These are phyloP conservation scores for Oscheius sp. DNA, from an alignment of 1,140 invertebrate species.

Conservation along the genomic window DNA sequence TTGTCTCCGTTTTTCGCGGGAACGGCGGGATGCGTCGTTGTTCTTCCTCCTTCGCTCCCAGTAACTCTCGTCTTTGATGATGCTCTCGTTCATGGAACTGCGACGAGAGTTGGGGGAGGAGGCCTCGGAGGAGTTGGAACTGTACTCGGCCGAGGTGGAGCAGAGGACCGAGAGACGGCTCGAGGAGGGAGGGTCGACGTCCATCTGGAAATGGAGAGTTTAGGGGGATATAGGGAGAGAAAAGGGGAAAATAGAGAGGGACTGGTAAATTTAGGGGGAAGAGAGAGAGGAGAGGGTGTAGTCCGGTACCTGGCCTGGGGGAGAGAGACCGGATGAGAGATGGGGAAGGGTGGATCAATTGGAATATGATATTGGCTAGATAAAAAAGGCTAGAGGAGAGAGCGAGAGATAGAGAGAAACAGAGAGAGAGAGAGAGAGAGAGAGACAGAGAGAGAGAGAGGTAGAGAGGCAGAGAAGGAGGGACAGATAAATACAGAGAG, in stretches of 20 bases:
- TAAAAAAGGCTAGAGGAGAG: no score
- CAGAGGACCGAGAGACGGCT: slow-evolving; percentile 33
- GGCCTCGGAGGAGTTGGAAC: slow-evolving; percentile 30
- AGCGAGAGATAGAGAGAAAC: no score
- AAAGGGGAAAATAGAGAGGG: not conserved
- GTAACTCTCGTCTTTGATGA: slow-evolving; percentile 62
- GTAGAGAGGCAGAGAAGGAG: no score
- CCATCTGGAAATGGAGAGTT: slow-evolving; percentile 22
- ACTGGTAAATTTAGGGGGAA: not conserved
- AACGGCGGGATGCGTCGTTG: slow-evolving; percentile 64
- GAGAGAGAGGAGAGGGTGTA: not conserved
- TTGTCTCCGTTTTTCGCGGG: slow-evolving; percentile 61
- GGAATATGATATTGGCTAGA: no score
- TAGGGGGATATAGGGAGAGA: not conserved
- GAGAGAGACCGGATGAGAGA: not conserved
- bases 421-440: no score
- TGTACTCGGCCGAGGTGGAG: slow-evolving; percentile 29
- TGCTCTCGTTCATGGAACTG: slow-evolving; percentile 24
- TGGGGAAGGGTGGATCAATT: not conserved
- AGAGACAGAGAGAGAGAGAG: no score
- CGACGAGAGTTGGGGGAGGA: slow-evolving; percentile 29
- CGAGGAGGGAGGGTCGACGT: slow-evolving; percentile 20
- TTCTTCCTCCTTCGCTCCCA: slow-evolving; percentile 64
- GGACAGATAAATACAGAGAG: no score
- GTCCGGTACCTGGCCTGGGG: not conserved